Percentiles rank a stretch among this genome's conserved stretches.
Evolutionary conservation across 2,797 vertebrate genomes (phyloP).

Genomic region (Nyctibius grandis): DNA sequence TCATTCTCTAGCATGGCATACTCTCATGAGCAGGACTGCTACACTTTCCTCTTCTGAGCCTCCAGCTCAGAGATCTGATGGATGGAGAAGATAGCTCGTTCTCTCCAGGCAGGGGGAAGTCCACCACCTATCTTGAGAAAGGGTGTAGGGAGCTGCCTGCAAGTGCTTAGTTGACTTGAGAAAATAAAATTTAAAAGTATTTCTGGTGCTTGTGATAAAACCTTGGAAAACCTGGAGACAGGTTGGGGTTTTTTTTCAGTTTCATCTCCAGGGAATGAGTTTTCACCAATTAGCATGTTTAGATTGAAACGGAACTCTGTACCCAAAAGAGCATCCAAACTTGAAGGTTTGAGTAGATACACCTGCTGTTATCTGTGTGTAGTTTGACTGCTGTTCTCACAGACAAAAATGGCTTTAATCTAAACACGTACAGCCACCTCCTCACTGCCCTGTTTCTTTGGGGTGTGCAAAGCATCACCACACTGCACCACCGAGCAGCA

Average conservation of each 20-base stretch:
- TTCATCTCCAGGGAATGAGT: background rate
- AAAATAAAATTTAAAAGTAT: background rate
- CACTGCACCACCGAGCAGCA: background rate
- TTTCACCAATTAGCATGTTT: background rate
- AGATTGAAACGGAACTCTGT: background rate
- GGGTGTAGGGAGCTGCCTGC: background rate
- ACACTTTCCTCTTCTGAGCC: background rate
- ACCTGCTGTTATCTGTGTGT: background rate
- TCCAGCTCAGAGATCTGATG: background rate
- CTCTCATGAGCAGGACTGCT: background rate
- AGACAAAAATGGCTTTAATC: background rate
- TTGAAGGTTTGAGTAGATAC: background rate
- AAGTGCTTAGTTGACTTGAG: background rate
- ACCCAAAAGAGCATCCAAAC: background rate
- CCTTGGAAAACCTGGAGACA: background rate
- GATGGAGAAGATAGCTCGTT: background rate
- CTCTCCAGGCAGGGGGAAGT: background rate
- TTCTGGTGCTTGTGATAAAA: background rate
- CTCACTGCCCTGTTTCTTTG: background rate
- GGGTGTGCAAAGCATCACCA: background rate
- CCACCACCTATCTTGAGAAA: background rate
- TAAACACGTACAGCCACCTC: rapidly evolving
- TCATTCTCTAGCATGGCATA: background rate
- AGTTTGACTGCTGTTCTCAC: background rate
- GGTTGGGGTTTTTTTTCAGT: background rate